phyloP scores from a whole-genome alignment of 2,888 invertebrate species.

The Ichneumoninae sp. region DNA sequence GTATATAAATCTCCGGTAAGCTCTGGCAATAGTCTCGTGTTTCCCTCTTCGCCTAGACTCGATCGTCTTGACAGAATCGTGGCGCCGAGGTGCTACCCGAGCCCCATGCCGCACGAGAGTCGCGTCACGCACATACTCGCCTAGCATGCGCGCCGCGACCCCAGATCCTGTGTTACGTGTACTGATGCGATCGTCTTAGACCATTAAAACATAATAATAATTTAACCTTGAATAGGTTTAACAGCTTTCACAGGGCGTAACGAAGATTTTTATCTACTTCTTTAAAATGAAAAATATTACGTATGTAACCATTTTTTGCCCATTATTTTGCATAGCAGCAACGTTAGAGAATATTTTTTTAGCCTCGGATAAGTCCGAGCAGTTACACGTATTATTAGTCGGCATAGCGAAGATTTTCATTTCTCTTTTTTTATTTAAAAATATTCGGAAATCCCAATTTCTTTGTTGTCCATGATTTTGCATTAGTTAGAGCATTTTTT shows the following conservation, averaged over 20 bases:
- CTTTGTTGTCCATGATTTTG: neutral
- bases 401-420: too few species aligned
- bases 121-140: slow-evolving; percentile 49
- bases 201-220: neutral
- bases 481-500: neutral
- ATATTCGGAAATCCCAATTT: neutral
- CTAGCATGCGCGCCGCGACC: slow-evolving; percentile 21
- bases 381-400: too few species aligned
- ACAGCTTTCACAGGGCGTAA: neutral
- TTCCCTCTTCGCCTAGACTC: slow-evolving; percentile 43
- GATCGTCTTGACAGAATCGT: slow-evolving; percentile 59
- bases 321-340: neutral
- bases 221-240: neutral
- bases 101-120: slow-evolving; percentile 22
- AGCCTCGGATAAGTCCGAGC: too few species aligned
- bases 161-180: neutral
- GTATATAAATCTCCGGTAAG: slow-evolving; percentile 61
- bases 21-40: slow-evolving; percentile 54
- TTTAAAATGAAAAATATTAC: too few species aligned
- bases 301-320: neutral
- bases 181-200: neutral
- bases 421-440: too few species aligned
- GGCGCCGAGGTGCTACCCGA: slow-evolving; percentile 61
- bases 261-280: too few species aligned
- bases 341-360: too few species aligned